Percentiles rank a stretch among this genome's conserved stretches.
Evolutionary conservation across 1,140 invertebrate species (phyloP).

Genomic region (Maniola jurtina): DNA sequence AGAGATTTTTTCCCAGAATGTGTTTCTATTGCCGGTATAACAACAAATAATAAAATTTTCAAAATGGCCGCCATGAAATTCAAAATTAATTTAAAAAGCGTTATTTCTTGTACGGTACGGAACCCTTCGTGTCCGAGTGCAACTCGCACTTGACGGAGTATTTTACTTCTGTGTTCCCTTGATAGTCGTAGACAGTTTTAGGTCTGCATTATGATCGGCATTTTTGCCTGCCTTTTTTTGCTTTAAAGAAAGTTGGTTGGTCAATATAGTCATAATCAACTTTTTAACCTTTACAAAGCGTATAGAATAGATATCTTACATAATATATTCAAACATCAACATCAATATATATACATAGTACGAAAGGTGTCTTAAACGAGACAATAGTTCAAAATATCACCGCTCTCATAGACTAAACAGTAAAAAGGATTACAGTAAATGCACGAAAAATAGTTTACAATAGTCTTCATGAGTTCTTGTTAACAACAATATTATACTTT

Average conservation of each 20-base stretch:
- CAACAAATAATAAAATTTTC: no score
- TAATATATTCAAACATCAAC: constrained; percentile 67
- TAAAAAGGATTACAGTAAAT: constrained; percentile 77
- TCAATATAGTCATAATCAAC: constrained; percentile 1
- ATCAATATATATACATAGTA: constrained; percentile 62
- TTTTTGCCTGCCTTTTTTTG: no score
- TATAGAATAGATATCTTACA: constrained; percentile 44
- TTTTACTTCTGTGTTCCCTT: no score
- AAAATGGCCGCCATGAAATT: no score
- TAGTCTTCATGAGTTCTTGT: constrained; percentile 60
- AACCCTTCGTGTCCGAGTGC: no score
- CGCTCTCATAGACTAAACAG: constrained; percentile 66
- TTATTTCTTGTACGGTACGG: no score
- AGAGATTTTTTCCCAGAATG: no score
- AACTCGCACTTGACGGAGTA: no score
- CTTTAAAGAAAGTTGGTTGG: neutral
- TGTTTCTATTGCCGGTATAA: no score
- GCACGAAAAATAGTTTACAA: constrained; percentile 74
- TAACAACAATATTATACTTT: constrained; percentile 58
- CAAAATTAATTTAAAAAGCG: no score
- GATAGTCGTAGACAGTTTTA: no score
- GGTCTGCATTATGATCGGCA: no score
- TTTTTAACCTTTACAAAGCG: constrained; percentile 29
- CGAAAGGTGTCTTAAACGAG: constrained; percentile 60
- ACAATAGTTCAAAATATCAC: constrained; percentile 74